Evolutionary conservation across 2,888 invertebrate genomes (phyloP), one percentile per base, ranked within the genome.

Genomic region (Chrysolina americana): DNA sequence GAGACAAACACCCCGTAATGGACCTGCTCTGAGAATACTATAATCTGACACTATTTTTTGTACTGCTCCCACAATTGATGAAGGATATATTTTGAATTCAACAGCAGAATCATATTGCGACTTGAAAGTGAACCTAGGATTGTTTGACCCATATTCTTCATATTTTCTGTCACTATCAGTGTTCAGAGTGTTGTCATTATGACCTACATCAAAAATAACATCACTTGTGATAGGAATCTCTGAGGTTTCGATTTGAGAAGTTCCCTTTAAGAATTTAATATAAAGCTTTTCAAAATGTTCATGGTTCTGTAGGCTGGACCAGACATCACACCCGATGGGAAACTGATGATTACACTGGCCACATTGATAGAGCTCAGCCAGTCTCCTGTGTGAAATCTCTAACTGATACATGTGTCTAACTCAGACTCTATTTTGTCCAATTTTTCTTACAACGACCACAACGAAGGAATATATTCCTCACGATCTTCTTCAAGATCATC

Each of bases 261-360:
- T 71, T 9, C 77, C 76, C 59, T 69, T 73, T n/a, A 79, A 73
- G 74, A 74, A 68, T 56, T 80, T 65, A 41, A 10, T 62, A 56
- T 71, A 81, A n/a, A 71, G 65, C 23, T 81, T 71, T 53, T 84
- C 83, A 64, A 82, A 79, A 75, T 85, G 85, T 28, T 82, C 76
- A 68, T 85, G 83, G 41, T 72, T 71, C 72, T 83, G 81, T 41
- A 83, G 59, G 36, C 53, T 70, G 11, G 73, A 74, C 85, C 83
- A 85, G 23, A 81, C 63, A 74, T 85, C 77, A 65, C 76, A 53
- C 6, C 76, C 68, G 19, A 82, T 64, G 44, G 64, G 63, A 17
- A 83, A 75, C 11, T 44, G 15, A 66, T 79, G 74, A 13, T 76
- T 71, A 71, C 84, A 85, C 53, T 79, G 53, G 21, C 53, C 71